These are phyloP conservation scores for Torymus aiolomorphi DNA, from an alignment of 2,888 invertebrate species.

Conservation along the genomic window DNA sequence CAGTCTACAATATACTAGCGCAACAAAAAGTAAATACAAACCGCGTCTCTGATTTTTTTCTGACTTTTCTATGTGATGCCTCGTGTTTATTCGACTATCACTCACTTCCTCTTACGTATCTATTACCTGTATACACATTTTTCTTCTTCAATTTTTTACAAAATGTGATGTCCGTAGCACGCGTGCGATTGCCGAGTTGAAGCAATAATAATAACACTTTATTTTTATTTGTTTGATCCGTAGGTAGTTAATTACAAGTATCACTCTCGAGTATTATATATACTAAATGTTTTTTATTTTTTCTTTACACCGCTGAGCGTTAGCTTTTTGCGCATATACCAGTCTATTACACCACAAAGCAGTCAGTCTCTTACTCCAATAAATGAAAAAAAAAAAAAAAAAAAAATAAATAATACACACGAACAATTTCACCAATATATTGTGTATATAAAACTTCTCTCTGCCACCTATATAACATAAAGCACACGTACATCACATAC, in stretches of 20 bases:
- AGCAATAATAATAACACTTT: slow-evolving; percentile 12
- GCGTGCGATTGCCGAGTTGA: slow-evolving; percentile 27
- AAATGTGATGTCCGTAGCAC: not conserved
- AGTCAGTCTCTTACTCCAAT: no score
- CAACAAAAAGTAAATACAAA: not conserved
- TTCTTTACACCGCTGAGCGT: slow-evolving; percentile 23
- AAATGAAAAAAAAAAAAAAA: no score
- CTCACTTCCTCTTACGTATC: slow-evolving; percentile 1
- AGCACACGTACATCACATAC: no score
- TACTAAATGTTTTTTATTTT: slow-evolving; percentile 9
- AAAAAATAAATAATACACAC: no score
- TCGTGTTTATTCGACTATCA: slow-evolving; percentile 31
- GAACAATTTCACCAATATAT: no score
- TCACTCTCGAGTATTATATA: slow-evolving; percentile 14
- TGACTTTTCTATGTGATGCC: slow-evolving; percentile 41
- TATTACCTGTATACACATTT: not conserved
- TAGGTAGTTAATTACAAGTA: not conserved
- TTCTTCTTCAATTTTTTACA: slow-evolving; percentile 14
- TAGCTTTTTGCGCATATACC: slow-evolving; percentile 29
- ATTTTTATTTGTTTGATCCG: slow-evolving; percentile 15
- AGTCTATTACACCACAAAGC: not conserved
- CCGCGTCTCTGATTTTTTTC: not conserved
- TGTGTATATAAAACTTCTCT: no score
- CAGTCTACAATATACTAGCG: slow-evolving; percentile 28
- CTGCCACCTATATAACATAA: no score